Evolutionary conservation across 2,113 vertebrate genomes (phyloP).

Genomic region (Rhabdomys dilectus): DNA sequence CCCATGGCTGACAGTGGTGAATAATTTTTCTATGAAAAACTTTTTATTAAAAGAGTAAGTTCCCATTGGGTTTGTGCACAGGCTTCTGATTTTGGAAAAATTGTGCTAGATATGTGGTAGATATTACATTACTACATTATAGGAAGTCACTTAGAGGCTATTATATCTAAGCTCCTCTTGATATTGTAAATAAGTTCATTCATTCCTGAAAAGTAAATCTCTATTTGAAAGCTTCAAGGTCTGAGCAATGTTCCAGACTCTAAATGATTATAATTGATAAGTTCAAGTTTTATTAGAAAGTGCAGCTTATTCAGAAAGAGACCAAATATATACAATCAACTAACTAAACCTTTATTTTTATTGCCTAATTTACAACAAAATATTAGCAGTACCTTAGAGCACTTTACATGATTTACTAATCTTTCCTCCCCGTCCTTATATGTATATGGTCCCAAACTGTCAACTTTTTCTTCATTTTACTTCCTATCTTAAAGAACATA

Average conservation of each 20-base stretch:
- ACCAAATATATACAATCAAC: not conserved
- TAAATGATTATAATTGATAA: conserved; percentile 4
- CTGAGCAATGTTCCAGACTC: not conserved
- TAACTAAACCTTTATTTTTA: not conserved
- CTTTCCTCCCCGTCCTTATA: not conserved
- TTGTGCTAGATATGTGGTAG: not conserved
- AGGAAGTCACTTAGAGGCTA: not conserved
- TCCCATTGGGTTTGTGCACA: not conserved
- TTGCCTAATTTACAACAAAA: not conserved
- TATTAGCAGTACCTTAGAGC: not conserved
- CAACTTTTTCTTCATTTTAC: not conserved
- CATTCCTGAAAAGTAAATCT: not conserved
- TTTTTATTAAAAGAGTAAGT: not conserved
- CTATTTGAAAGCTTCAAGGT: not conserved
- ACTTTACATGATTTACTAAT: not conserved
- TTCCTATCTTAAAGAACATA: not conserved
- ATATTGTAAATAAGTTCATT: not conserved
- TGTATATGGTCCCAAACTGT: not conserved
- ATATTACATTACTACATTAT: not conserved
- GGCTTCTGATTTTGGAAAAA: not conserved
- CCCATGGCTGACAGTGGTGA: not conserved
- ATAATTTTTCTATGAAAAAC: not conserved
- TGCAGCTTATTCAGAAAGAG: not conserved
- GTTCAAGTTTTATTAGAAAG: conserved; percentile 18
- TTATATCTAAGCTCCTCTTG: not conserved